Conservation (phyloP, 2,888 invertebrate genomes). For the Pachymerium ferrugineum region DNA sequence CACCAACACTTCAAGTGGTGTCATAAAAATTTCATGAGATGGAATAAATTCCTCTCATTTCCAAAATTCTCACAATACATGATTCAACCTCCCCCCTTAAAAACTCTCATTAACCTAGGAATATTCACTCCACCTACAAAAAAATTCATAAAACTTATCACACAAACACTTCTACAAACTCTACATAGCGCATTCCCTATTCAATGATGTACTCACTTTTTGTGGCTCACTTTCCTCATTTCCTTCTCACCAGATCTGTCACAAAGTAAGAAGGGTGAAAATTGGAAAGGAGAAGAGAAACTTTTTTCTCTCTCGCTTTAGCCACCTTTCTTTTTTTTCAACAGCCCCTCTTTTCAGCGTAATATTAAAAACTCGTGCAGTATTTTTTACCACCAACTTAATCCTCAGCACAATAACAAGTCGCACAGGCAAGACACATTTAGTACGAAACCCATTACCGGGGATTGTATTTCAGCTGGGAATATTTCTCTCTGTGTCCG, state of each 20-base stretch:
- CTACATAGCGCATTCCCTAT: background rate
- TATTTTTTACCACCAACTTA: background rate
- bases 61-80: background rate
- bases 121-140: background rate
- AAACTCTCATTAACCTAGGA: background rate
- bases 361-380: background rate
- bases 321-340: background rate
- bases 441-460: slow-evolving; percentile 1
- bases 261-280: background rate
- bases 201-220: background rate
- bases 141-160: too few species aligned
- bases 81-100: background rate
- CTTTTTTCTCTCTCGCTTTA: too few species aligned
- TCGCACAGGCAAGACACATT: too few species aligned
- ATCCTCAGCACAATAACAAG: background rate
- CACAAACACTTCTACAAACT: background rate
- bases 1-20: background rate
- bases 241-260: background rate
- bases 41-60: background rate
- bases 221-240: background rate
- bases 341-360: background rate
- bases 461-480: slow-evolving; percentile 3
- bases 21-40: background rate
- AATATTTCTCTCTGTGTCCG: background rate
- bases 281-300: background rate